Evolutionary conservation across 2,797 vertebrate genomes (phyloP), one percentile per base, ranked within the genome.

Genomic region (Pygocentrus nattereri): DNA sequence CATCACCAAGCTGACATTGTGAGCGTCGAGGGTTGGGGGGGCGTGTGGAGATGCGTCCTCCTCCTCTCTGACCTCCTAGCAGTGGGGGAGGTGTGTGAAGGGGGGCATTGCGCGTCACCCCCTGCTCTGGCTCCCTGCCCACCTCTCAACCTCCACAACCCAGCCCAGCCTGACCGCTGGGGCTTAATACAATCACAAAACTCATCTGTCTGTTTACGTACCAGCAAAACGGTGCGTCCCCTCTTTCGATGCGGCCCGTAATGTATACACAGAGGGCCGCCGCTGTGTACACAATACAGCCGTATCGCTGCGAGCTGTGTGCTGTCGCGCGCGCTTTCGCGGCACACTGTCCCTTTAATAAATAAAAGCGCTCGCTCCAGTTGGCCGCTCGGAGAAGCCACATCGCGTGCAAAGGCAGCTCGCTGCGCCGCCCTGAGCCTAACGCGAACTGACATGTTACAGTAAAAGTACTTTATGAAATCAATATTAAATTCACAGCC

Each of bases 391-490:
- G 41, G 85, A 56, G 87, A 83, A 92, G 87, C 93, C 93, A 92
- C 94, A 95, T 97, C 88, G 96, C 96, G 96, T 98, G 97, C 96
- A 95, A 96, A 95, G 95, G 90, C 94, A 92, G 93, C 94, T 93
- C 94, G 93, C 92, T 95, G 94, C 90, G 92, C 91, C 83, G 90
- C 88, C 86, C 91, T 96, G 96, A 97, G 84, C 88, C 88, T 98
- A 96, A 99, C 95, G 65, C 44, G 87, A 94, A 93, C 93, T 96
- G 97, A 97, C 97, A 96, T 95, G 95, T 98, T 98, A 97, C 96
- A 98, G 96, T 96, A 96, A 98, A 98, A 98, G 96, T 97, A 97
- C 96, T 98, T 98, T 97, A 97, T 96, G 93, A 96, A 97, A 97
- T 98, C 97, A 97, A 99, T 98, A 98, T 97, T 97, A 97, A 96